phyloP scores from a whole-genome alignment of 2,113 vertebrate species.

The Arenaria interpres region DNA sequence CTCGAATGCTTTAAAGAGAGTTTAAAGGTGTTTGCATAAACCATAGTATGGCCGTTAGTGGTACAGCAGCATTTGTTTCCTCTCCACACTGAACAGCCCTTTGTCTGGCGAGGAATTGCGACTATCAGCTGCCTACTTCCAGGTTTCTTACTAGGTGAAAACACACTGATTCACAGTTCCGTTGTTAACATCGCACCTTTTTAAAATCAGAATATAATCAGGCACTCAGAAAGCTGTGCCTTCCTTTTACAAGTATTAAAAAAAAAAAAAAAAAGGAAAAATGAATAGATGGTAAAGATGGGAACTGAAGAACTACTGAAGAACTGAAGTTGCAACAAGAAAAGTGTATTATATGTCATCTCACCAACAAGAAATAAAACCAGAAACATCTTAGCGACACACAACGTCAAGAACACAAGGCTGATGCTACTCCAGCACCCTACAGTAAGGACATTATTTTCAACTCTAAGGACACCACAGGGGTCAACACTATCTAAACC shows the following conservation, averaged over 20 bases:
- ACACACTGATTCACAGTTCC: neutral
- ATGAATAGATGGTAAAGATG: neutral
- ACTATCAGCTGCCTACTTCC: neutral
- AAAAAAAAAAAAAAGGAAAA: neutral
- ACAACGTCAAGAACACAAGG: neutral
- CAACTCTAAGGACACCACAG: neutral
- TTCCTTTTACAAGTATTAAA: neutral
- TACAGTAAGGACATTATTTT: neutral
- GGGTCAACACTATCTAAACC: neutral
- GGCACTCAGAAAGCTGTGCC: no score
- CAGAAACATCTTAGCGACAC: neutral
- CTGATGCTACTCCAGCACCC: neutral
- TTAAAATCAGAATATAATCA: neutral
- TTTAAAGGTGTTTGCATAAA: neutral
- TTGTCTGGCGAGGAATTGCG: neutral
- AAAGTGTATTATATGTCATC: neutral
- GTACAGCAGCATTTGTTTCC: neutral
- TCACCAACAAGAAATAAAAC: neutral
- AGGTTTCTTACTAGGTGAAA: neutral
- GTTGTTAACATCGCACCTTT: neutral
- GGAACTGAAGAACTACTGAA: no score
- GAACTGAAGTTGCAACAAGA: neutral
- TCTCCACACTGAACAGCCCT: neutral
- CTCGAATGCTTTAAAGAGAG: neutral
- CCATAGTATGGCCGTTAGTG: neutral